Base-by-base conservation (phyloP, 2,113 vertebrate genomes). In the Pandion haliaetus region DNA sequence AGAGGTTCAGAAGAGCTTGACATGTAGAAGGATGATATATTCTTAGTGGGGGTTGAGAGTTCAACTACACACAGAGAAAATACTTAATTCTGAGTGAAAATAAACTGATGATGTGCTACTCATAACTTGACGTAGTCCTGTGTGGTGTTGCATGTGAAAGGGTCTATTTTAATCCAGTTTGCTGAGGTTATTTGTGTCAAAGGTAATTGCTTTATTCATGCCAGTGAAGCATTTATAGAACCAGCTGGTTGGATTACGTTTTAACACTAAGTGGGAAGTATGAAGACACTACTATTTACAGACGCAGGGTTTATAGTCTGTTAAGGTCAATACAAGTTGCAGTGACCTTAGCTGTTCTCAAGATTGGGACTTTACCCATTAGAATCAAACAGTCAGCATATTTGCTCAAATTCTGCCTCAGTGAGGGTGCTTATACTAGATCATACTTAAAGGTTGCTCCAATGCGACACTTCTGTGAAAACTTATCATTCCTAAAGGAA, bases 161-260 rank as follows among this genome's bases (percentile, higher is more conserved):
- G 20, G 40, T 80, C 74, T 86, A 31, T 70, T 96, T 87, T 66
- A 82, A 79, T 82, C 8, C 32, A 61, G 0, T 76, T 90, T 90
- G 24, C 49, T 76, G 54, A 80, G 82, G 70, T 90, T 92, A 52
- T 95, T 91, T 93, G 45, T 94, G 66, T 93, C 95, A 91, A 58
- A 95, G 45, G 38, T 79, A 94, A 85, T 87, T 76, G 45, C 70
- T 95, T 91, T 52, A 76, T 79, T 94, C 88, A n/a, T 5, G 17
- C 36, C 36, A 91, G 24, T 74, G 62, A 77, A 85, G 25, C 54
- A 69, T 65, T 91, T 93, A 26, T 36, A 61, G 62, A 88, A 82
- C 44, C 19, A 91, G 45, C 70, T 76, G 52, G 58, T 61, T 93
- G 57, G 49, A 50, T 55, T 71, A 12, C 24, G 54, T 63, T 74